Conservation (phyloP, 2,113 vertebrate genomes). For the Oreochromis tanganicae region DNA sequence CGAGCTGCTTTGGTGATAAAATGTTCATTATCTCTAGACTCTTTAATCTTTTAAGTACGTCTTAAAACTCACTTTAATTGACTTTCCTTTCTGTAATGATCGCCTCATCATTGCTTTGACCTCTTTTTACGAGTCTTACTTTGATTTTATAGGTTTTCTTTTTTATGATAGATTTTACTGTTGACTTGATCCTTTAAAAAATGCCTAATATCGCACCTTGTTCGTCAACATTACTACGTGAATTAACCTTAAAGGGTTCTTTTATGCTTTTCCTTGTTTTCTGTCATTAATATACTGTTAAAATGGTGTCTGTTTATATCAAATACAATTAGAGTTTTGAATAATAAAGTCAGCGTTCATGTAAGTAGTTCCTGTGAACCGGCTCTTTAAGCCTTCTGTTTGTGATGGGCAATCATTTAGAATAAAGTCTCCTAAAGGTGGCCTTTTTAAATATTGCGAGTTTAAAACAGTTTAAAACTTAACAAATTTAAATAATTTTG, state of each 20-base stretch:
- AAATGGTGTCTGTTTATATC: not conserved
- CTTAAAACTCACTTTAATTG: conserved; percentile 21
- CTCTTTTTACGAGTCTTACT: not conserved
- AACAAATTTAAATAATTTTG: not conserved
- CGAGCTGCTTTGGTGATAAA: conserved; percentile 24
- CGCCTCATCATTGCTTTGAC: conserved; percentile 10
- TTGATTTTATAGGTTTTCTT: not conserved
- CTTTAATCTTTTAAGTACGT: conserved; percentile 3
- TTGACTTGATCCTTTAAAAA: not conserved
- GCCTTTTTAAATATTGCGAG: not conserved
- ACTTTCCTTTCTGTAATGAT: conserved; percentile 9
- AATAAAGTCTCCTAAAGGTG: not conserved
- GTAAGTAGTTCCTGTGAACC: not conserved
- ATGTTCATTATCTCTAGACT: conserved; percentile 7
- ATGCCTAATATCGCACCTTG: not conserved
- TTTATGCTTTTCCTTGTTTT: not conserved
- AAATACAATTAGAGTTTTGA: not conserved
- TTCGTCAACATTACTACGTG: not conserved
- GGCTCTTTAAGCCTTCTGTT: not conserved
- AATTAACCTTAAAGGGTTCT: not conserved
- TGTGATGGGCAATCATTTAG: not conserved
- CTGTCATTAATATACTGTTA: not conserved
- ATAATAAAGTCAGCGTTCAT: not conserved
- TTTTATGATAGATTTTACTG: not conserved
- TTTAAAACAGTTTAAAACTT: not conserved